These are phyloP conservation scores for Octopus sinensis DNA, from an alignment of 1,140 invertebrate species.

Conservation along the genomic window DNA sequence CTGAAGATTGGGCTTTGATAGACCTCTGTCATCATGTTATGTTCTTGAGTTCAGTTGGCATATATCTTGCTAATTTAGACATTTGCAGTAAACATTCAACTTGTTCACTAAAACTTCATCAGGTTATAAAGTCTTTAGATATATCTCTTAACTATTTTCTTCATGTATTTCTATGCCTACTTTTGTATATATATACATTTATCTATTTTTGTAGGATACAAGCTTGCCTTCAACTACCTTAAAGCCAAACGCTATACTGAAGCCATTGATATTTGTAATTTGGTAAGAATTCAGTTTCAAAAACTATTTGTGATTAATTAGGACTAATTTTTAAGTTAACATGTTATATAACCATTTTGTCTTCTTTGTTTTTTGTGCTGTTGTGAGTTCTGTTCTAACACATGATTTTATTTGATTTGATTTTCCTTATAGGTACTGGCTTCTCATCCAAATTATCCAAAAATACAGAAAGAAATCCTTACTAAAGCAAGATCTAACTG, in stretches of 20 bases:
- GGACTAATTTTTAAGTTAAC: background rate
- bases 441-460: slow-evolving; percentile 82
- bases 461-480: slow-evolving; percentile 87
- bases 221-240: slow-evolving; percentile 85
- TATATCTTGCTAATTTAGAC: too few relatives aligned
- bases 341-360: background rate
- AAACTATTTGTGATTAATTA: background rate
- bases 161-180: background rate
- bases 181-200: background rate
- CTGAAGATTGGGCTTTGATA: too few relatives aligned
- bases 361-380: background rate
- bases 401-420: background rate
- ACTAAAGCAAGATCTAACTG: slow-evolving; percentile 88
- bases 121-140: too few relatives aligned
- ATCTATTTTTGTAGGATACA: slow-evolving; percentile 69
- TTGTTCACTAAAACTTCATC: too few relatives aligned
- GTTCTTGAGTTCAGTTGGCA: too few relatives aligned
- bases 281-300: slow-evolving; percentile 57
- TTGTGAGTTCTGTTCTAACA: background rate
- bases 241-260: slow-evolving; percentile 88
- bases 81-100: too few relatives aligned
- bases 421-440: slow-evolving; percentile 64
- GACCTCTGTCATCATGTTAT: too few relatives aligned
- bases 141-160: too few relatives aligned
- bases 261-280: slow-evolving; percentile 79